Evolutionary conservation across 1,140 invertebrate species (phyloP).

Genomic region (Nixonia krombeini): DNA sequence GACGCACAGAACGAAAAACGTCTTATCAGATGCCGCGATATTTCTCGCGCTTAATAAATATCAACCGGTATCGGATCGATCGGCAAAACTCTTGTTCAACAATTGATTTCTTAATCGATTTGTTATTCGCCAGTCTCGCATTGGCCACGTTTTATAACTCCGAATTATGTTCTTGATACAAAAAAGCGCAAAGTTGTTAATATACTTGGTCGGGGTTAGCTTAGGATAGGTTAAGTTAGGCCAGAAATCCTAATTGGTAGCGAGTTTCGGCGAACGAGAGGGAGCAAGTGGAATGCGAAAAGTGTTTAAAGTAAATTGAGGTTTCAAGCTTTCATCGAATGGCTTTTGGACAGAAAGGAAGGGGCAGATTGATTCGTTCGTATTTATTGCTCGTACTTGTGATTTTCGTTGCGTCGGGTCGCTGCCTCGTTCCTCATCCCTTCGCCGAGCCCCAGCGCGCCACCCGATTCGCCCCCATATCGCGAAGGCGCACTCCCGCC

Average conservation of each 20-base stretch:
- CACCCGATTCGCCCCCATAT: slow-evolving; percentile 55
- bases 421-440: slow-evolving; percentile 41
- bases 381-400: slow-evolving; percentile 68
- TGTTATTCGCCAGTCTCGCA: no score
- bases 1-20: no score
- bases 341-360: slow-evolving; percentile 30
- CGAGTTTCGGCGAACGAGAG: background rate
- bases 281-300: slow-evolving; percentile 16
- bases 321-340: slow-evolving; percentile 45
- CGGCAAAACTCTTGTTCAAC: no score
- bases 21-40: no score
- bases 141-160: no score
- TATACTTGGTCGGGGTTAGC: no score
- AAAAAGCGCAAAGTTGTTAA: no score
- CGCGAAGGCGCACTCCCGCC: slow-evolving; percentile 66
- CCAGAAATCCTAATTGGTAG: slow-evolving; percentile 2
- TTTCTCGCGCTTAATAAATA: no score
- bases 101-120: no score
- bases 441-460: slow-evolving; percentile 16
- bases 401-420: slow-evolving; percentile 56
- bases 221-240: no score
- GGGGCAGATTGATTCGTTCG: slow-evolving; percentile 61
- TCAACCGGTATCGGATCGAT: no score
- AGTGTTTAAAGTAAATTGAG: slow-evolving; percentile 52
- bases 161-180: no score